phyloP scores from a whole-genome alignment of 2,113 vertebrate species.

The Apaloderma vittatum region DNA sequence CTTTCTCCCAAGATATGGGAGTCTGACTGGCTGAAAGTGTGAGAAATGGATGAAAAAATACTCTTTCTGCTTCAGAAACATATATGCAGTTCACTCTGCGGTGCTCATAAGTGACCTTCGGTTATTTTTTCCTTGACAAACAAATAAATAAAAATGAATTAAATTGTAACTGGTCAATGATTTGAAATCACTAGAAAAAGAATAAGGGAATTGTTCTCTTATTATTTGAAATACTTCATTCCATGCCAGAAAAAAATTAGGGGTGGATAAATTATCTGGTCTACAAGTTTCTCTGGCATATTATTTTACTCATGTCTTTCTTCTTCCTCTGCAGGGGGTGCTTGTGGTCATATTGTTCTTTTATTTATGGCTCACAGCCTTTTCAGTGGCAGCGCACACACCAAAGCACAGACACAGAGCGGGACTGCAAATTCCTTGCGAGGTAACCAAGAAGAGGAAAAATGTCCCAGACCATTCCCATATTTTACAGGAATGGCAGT shows the following conservation, averaged over 20 bases:
- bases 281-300: conserved; percentile 14
- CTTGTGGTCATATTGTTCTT: conserved; percentile 65
- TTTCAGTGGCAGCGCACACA: conserved; percentile 45
- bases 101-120: not conserved
- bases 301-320: conserved; percentile 47
- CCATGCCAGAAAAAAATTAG: conserved; percentile 27
- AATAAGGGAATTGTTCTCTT: not conserved
- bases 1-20: conserved; percentile 53
- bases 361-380: conserved; percentile 57
- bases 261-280: conserved; percentile 28
- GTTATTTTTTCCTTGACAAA: not conserved
- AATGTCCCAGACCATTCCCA: not conserved
- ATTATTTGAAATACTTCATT: not conserved
- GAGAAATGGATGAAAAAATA: not conserved
- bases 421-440: not conserved
- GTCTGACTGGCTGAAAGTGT: conserved; percentile 48
- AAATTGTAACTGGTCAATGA: not conserved
- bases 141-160: not conserved
- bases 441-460: conserved; percentile 35
- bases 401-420: not conserved
- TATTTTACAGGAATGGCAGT: not conserved
- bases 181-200: not conserved
- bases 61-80: not conserved
- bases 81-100: not conserved
- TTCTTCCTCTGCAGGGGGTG: conserved; percentile 37